phyloP scores from a whole-genome alignment of 2,113 vertebrate genomes.

The Hoplias malabaricus region DNA sequence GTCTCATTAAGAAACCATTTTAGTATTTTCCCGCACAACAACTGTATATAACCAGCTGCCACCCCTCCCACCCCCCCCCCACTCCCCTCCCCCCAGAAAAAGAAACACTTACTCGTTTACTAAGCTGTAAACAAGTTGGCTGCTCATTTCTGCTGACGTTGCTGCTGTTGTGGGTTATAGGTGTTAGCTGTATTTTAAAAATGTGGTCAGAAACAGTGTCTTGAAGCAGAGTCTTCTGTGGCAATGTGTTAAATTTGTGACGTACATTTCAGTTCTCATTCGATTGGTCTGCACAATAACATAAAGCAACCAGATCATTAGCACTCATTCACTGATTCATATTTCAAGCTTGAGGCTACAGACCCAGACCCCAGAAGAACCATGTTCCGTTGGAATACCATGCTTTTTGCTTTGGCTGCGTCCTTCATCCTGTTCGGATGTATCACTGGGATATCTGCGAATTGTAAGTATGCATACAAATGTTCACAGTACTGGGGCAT shows the following conservation, averaged over 20 bases:
- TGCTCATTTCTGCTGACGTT: conserved; percentile 34
- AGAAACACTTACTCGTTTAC: not conserved
- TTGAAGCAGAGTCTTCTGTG: not conserved
- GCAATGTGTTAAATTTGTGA: not conserved
- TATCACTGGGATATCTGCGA: not conserved
- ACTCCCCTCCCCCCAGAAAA: no score
- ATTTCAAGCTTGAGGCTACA: not conserved
- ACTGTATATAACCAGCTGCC: no score
- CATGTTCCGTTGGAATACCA: conserved; percentile 5
- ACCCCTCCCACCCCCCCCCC: no score
- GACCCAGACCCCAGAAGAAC: not conserved
- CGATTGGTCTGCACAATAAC: conserved; percentile 14
- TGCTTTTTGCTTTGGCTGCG: conserved; percentile 2
- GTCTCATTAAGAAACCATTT: no score
- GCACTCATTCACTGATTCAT: not conserved
- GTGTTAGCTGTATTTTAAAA: conserved; percentile 23
- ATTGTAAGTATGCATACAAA: conserved; percentile 37
- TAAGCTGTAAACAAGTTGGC: not conserved
- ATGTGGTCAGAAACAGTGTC: not conserved
- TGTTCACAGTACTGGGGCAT: not conserved
- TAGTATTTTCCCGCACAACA: not conserved
- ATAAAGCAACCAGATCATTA: not conserved
- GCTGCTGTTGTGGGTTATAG: conserved; percentile 17
- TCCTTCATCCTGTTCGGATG: conserved; percentile 38
- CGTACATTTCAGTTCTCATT: not conserved